Base-by-base conservation (phyloP, 2,113 vertebrate species). In the Ptyas mucosa region DNA sequence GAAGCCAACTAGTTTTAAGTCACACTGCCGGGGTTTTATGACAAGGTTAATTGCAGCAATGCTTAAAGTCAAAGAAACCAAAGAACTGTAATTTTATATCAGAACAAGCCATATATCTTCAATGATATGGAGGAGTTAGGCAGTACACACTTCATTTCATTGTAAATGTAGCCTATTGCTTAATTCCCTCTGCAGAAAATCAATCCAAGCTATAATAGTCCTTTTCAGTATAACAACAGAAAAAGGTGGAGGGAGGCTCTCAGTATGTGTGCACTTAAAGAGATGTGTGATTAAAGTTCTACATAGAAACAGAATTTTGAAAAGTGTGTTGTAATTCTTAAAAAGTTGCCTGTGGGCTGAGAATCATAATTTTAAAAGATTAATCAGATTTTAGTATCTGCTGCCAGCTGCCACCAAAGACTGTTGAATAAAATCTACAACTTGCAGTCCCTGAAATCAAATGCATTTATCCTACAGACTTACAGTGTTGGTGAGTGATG, bases 81-180 rank as follows among this genome's bases (percentile, higher is more conserved):
- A 93, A 93, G 81, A 12, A 92, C 54, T 86, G 90, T 64, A 89
- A 58, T 87, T 87, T 93, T 92, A 61, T 94, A 95, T 91, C 91
- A 95, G 92, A 92, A 94, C 57, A 89, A 95, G 92, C 6, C n/a
- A 55, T 10, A 51, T 24, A 94, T 93, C 94, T 94, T 69, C 93
- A 94, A 89, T 88, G 81, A 24, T 88, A 90, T 11, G 89, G 87
- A 61, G 26, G 43, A 91, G 57, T 87, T 75, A 93, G 95, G 93
- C 94, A 95, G 85, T 2, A 89, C 88, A n/a, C 58, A 91, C 87
- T 64, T 52, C 46, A 1, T 81, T 93, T 88, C 58, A 0, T 91
- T 93, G 91, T n/a, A 90, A 94, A 88, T 57, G 93, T 29, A 94
- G 57, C 81, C 0, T 0, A 14, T 39, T 92, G 85, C 61, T 54